These are phyloP conservation scores for Microtus richardsoni DNA, from an alignment of 2,113 vertebrate species.

Conservation along the genomic window DNA sequence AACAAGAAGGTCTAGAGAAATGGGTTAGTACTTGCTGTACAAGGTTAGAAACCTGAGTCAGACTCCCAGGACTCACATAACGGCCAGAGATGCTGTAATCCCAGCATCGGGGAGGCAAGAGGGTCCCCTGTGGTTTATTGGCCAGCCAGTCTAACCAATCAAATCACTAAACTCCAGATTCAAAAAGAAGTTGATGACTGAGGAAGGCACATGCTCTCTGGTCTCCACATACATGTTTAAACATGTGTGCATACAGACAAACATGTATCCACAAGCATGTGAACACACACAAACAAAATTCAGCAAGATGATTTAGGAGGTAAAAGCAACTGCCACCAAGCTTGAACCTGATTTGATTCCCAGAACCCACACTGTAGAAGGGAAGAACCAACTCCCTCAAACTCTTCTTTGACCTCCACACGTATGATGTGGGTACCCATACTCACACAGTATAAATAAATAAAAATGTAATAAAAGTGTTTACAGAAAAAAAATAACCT, in stretches of 20 bases:
- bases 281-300: not conserved
- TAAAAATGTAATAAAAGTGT: not conserved
- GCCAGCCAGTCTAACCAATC: not conserved
- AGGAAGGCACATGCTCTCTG: not conserved
- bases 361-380: not conserved
- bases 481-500: not conserved
- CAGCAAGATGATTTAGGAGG: not conserved
- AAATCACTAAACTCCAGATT: not conserved
- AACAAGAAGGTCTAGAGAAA: not conserved
- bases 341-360: not conserved
- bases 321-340: too few relatives aligned
- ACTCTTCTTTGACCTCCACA: not conserved
- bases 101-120: not conserved
- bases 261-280: not conserved
- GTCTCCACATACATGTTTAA: not conserved
- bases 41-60: not conserved
- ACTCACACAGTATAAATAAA: not conserved
- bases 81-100: too few relatives aligned
- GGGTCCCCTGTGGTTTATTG: not conserved
- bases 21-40: not conserved
- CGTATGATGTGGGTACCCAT: not conserved
- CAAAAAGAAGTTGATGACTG: not conserved
- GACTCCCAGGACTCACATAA: not conserved
- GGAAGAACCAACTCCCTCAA: not conserved
- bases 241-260: not conserved